Conservation (phyloP, 1,140 invertebrate genomes). For the Chrysoperla carnea region DNA sequence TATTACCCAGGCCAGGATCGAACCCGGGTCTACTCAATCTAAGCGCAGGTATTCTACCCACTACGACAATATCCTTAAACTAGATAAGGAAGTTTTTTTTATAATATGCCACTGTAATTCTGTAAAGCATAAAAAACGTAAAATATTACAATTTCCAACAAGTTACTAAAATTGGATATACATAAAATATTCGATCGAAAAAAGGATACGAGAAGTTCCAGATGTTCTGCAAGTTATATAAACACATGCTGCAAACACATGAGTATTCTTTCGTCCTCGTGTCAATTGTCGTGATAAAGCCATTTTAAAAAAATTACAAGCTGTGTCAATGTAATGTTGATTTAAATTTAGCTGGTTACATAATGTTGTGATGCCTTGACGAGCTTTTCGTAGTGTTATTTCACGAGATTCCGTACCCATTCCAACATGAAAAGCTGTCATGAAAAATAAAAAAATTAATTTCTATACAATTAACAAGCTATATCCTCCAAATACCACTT, state of each 20-base stretch:
- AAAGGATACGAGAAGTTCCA: slow-evolving; percentile 83
- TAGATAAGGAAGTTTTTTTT: no score
- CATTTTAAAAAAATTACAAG: slow-evolving; percentile 95
- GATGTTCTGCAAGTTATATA: slow-evolving; percentile 94
- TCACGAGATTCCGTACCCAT: slow-evolving; percentile 76
- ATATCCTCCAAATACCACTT: slow-evolving; percentile 12
- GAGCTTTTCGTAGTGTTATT: slow-evolving; percentile 77
- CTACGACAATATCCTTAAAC: no score
- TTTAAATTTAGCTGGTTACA: slow-evolving; percentile 70
- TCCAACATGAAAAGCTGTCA: slow-evolving; percentile 57
- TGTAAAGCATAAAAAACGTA: no score
- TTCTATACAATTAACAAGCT: neutral
- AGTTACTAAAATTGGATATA: no score
- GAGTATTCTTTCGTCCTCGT: slow-evolving; percentile 73
- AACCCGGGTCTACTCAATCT: no score
- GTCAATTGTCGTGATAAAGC: slow-evolving; percentile 77
- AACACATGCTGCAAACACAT: slow-evolving; percentile 92
- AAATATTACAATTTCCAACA: no score
- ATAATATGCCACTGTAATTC: no score
- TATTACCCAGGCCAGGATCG: no score
- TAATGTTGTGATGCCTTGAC: slow-evolving; percentile 56
- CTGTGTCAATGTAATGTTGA: slow-evolving; percentile 80
- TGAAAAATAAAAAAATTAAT: slow-evolving; percentile 8
- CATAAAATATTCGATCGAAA: no score
- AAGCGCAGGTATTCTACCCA: no score